A percentile compares a stretch with the other conserved stretches of the same genome.
These are phyloP conservation scores for Polyommatus iphigenia DNA, from an alignment of 2,888 invertebrate genomes.

Conservation along the genomic window DNA sequence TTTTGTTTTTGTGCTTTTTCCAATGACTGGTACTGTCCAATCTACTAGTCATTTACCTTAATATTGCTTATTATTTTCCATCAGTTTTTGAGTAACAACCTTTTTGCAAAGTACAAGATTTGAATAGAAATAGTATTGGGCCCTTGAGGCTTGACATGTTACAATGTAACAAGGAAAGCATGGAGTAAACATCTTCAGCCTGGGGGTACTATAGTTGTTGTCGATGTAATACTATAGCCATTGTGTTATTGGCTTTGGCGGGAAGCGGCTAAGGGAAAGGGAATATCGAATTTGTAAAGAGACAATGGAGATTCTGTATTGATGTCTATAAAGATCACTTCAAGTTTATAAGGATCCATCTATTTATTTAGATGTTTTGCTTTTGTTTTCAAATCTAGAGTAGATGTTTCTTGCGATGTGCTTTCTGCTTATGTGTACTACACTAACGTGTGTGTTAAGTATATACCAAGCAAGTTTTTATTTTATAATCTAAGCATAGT, in stretches of 20 bases:
- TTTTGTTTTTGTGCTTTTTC: no score
- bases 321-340: no score
- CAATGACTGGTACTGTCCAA: no score
- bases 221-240: not conserved
- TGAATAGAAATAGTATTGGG: conserved; percentile 2
- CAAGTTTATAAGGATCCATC: not conserved
- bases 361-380: not conserved
- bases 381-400: not conserved
- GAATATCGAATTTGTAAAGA: no score
- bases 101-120: not conserved
- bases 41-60: no score
- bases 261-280: not conserved
- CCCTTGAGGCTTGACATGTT: not conserved
- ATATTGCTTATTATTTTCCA: not conserved
- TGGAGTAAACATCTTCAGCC: not conserved
- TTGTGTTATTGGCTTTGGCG: not conserved
- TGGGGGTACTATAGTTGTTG: not conserved
- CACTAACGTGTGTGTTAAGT: no score
- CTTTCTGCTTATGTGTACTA: no score
- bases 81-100: not conserved
- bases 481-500: no score
- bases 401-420: no score
- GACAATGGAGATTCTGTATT: not conserved
- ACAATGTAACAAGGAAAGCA: not conserved
- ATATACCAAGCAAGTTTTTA: no score